Percentiles rank a stretch among this genome's conserved stretches.
Conservation (phyloP, 2,113 vertebrate genomes). For the Coracopsis vasa region DNA sequence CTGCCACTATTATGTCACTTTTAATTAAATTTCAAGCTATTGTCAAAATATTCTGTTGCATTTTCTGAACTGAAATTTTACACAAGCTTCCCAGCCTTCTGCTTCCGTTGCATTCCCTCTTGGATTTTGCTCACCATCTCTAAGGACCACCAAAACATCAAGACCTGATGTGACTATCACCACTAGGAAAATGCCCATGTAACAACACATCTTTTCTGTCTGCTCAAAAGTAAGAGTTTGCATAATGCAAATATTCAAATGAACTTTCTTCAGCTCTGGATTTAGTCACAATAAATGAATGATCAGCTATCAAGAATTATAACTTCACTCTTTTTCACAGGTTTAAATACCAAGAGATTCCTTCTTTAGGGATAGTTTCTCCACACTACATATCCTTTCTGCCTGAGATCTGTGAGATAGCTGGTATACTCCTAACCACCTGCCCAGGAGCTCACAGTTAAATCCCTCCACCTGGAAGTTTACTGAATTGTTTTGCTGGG, state of each 20-base stretch:
- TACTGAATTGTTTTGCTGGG: neutral
- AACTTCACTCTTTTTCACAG: neutral
- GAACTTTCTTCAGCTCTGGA: neutral
- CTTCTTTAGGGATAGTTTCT: neutral
- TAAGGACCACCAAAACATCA: neutral
- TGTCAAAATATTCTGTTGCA: neutral
- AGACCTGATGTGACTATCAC: neutral
- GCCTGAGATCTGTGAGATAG: neutral
- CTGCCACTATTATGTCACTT: neutral
- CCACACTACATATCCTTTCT: neutral
- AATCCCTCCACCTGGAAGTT: neutral
- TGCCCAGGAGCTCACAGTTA: neutral
- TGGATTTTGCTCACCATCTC: neutral
- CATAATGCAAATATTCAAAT: neutral
- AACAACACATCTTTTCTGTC: neutral
- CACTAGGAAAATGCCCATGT: neutral
- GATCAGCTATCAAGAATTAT: neutral
- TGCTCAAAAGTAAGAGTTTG: neutral
- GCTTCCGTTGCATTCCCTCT: neutral
- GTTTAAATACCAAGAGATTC: neutral
- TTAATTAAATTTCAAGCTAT: neutral
- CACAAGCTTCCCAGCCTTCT: neutral
- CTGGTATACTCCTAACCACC: neutral
- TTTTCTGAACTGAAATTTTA: neutral
- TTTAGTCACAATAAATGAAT: neutral